Evolutionary conservation across 2,113 vertebrate genomes (phyloP), one percentile per base, ranked within the genome.

Genomic region (Seriola aureovittata): DNA sequence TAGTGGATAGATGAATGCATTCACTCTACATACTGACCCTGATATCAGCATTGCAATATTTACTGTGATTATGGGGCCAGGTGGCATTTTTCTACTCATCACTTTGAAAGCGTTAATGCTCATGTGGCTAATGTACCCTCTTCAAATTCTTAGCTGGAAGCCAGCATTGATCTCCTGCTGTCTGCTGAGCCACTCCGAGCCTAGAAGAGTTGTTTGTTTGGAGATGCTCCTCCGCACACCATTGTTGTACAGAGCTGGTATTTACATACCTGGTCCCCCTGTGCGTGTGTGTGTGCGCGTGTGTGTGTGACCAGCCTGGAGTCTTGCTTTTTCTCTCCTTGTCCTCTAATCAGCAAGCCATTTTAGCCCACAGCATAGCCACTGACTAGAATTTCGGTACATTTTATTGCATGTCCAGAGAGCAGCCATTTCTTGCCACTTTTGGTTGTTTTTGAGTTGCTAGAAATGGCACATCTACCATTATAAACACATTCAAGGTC

Each of bases 181-280:
- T 58, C 66, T 79, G 73, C 60, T 62, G 75, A 85, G 73, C 68
- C 60, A 44, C 32, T 71, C 11, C 2, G 3, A 64, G 19, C 74
- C 44, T 75, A 34, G 54, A 71, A 71, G 32, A 78, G 65, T 67
- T 77, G 62, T 83, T 85, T 84, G 67, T 79, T 76, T 77, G 71
- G 65, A 71, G 78, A 82, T 68, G 58, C 65, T 84, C 70, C 25
- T 75, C 48, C 84, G 68, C 68, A 73, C 67, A 82, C 54, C 23
- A 64, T 44, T 75, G 46, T 70, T 74, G 59, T 55, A 50, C 70
- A 46, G 23, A 40, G 78, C 42, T 13, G 40, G 13, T 75, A 75
- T 88, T 85, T 84, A 40, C 81, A 84, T 79, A 46, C 32, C 19
- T 65, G 3, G n/a, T 36, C 21, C 42, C 36, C 44, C 9, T 62